Evolutionary conservation across 2,113 vertebrate genomes (phyloP).

Genomic region (Brachionichthys hirsutus): DNA sequence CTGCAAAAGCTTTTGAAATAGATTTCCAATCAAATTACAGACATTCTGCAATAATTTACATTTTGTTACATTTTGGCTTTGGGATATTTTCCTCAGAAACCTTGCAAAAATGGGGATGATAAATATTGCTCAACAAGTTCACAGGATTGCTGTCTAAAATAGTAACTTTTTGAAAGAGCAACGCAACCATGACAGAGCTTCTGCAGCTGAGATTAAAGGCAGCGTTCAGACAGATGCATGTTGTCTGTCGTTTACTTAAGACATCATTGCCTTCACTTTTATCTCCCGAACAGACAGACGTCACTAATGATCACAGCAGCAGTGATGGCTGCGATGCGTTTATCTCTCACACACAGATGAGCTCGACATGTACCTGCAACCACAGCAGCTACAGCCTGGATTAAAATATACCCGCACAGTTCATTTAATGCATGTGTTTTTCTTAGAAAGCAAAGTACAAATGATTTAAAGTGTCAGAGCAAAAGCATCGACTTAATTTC

Average conservation of each 20-base stretch:
- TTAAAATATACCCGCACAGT: slow-evolving; percentile 12
- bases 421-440: neutral
- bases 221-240: slow-evolving; percentile 25
- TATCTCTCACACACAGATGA: slow-evolving; percentile 25
- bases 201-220: too few relatives aligned
- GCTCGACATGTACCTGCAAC: slow-evolving; percentile 8
- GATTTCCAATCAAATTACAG: too few relatives aligned
- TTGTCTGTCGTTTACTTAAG: slow-evolving; percentile 44
- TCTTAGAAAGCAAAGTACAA: neutral
- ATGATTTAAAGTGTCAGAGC: neutral
- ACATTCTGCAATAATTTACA: too few relatives aligned
- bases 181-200: too few relatives aligned
- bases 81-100: too few relatives aligned
- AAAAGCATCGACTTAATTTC: neutral
- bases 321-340: slow-evolving; percentile 14
- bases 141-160: too few relatives aligned
- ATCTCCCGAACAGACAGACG: slow-evolving; percentile 34
- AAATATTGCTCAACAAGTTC: too few relatives aligned
- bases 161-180: too few relatives aligned
- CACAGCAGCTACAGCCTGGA: slow-evolving; percentile 4
- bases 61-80: too few relatives aligned
- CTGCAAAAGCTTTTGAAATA: too few relatives aligned
- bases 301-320: slow-evolving; percentile 40
- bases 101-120: too few relatives aligned
- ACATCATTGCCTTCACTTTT: slow-evolving; percentile 41